phyloP scores from a whole-genome alignment of 2,113 vertebrate species.

The Laticauda colubrina region DNA sequence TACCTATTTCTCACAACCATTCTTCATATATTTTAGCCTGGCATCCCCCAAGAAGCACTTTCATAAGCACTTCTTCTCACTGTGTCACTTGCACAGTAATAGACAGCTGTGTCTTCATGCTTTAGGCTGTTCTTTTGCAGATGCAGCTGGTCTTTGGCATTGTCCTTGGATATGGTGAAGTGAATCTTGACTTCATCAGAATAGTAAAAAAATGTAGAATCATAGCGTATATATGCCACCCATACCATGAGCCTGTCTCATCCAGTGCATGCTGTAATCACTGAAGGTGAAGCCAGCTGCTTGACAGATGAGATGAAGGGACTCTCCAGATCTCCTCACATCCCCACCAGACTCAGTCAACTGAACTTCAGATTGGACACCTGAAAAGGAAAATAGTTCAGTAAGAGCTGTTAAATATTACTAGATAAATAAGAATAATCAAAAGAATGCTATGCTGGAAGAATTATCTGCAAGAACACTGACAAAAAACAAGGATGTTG shows the following conservation, averaged over 20 bases:
- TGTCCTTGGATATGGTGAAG: not conserved
- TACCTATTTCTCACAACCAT: no score
- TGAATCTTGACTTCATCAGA: not conserved
- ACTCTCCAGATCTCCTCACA: not conserved
- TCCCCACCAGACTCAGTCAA: not conserved
- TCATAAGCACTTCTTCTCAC: not conserved
- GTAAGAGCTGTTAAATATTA: not conserved
- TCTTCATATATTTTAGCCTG: not conserved
- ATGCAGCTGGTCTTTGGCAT: not conserved
- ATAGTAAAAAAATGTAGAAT: not conserved
- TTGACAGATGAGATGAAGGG: conserved; percentile 17
- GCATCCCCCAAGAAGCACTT: not conserved
- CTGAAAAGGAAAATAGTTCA: not conserved
- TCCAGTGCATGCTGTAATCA: not conserved
- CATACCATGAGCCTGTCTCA: conserved; percentile 51
- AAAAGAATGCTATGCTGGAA: not conserved
- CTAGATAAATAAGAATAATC: not conserved
- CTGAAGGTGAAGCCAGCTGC: conserved; percentile 36
- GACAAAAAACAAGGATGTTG: not conserved
- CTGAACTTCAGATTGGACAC: not conserved
- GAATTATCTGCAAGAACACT: not conserved
- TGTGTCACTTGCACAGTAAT: not conserved
- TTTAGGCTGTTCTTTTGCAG: conserved; percentile 5
- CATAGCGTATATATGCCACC: not conserved
- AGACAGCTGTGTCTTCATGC: not conserved